A percentile compares a stretch with the other conserved stretches of the same genome.
phyloP scores from a whole-genome alignment of 2,797 vertebrate genomes.

The Pseudochaenichthys georgianus region DNA sequence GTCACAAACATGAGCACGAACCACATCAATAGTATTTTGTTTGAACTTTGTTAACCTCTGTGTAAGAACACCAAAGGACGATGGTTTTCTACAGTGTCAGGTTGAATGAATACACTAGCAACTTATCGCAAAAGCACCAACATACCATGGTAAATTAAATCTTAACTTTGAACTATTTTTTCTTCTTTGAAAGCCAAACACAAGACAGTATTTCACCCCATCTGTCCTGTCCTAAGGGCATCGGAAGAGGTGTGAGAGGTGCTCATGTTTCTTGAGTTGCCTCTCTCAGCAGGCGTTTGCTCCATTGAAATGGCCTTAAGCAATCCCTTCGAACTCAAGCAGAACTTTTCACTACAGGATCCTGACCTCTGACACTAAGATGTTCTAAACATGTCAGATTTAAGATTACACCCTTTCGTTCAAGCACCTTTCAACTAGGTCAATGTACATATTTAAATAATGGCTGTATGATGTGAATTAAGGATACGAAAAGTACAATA shows the following conservation, averaged over 20 bases:
- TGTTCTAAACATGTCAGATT: constrained; percentile 39
- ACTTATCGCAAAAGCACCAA: constrained; percentile 19
- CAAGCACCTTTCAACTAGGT: constrained; percentile 2
- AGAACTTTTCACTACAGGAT: constrained; percentile 40
- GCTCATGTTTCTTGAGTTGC: constrained; percentile 65
- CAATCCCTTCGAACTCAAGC: constrained; percentile 38
- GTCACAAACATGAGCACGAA: constrained; percentile 11
- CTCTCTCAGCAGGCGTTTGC: constrained; percentile 58
- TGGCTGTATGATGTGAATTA: not conserved
- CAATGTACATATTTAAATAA: not conserved
- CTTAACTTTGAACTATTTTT: constrained; percentile 35
- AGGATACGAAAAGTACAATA: too few relatives aligned
- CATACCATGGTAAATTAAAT: constrained; percentile 17
- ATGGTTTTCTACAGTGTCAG: constrained; percentile 11
- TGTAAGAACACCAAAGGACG: not conserved
- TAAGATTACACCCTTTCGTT: constrained; percentile 6
- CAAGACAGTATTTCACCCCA: constrained; percentile 58
- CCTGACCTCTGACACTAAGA: constrained; percentile 52
- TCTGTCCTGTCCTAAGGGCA: constrained; percentile 38
- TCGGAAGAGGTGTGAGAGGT: constrained; percentile 48
- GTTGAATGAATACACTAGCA: constrained; percentile 10
- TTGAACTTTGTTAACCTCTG: constrained; percentile 15
- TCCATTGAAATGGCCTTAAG: constrained; percentile 50
- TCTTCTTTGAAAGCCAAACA: constrained; percentile 40
- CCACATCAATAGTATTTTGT: constrained; percentile 11